phyloP scores from a whole-genome alignment of 2,888 invertebrate genomes.

The Syrphus vitripennis region DNA sequence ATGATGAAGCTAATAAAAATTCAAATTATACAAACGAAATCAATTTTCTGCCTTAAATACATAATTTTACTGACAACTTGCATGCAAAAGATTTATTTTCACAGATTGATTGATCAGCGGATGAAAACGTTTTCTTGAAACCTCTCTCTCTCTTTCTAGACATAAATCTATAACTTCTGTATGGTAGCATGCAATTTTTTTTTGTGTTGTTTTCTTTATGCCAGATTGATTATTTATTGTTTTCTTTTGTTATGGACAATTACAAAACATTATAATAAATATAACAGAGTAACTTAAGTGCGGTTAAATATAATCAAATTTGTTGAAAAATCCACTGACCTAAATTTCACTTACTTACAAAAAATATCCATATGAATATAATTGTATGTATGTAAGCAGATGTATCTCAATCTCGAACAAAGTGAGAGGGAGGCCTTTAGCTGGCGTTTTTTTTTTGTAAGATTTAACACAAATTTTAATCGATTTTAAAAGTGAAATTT shows the following conservation, averaged over 20 bases:
- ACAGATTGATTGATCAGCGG: constrained; percentile 31
- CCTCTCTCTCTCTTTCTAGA: no score
- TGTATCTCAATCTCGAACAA: not conserved
- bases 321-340: not conserved
- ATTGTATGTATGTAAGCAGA: no score
- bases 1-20: constrained; percentile 37
- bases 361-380: not conserved
- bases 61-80: constrained; percentile 35
- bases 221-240: not conserved
- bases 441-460: not conserved
- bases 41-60: constrained; percentile 13
- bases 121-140: not conserved
- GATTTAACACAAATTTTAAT: constrained; percentile 1
- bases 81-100: constrained; percentile 3
- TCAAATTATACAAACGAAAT: constrained; percentile 19
- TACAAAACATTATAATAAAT: not conserved
- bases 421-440: constrained; percentile 14
- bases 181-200: not conserved
- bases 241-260: not conserved
- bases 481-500: constrained; percentile 61
- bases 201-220: not conserved
- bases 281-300: not conserved
- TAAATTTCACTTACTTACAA: constrained; percentile 11
- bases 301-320: not conserved
- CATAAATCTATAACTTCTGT: not conserved